Base-by-base conservation (phyloP, 2,797 vertebrate genomes). In the Valencia hispanica region DNA sequence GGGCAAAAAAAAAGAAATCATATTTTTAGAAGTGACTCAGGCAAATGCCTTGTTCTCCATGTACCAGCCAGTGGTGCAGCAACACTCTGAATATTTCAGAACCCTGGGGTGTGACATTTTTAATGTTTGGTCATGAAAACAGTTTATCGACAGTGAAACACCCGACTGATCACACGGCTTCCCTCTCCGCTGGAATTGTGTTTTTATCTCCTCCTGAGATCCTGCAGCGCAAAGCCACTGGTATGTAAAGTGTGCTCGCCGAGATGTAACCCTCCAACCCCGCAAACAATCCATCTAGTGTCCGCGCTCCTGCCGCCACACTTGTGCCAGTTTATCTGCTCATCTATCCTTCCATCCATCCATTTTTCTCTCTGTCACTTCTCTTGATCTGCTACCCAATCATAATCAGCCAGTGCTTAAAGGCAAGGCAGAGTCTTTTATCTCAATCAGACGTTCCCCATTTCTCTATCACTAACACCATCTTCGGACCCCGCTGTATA, bases 1-100 rank as follows among this genome's bases (percentile, higher is more conserved):
- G 88, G 88, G 79, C 75, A 51, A 80, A 90, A 41, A 55, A 72
- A 88, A 91, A 92, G 41, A 55, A 89, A 91, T 93, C 88, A 85
- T 79, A 87, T 89, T 87, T 88, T 36, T 50, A 85, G 72, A 71
- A 79, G 81, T 80, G 88, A 90, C 77, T 90, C 83, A 73, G 83
- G 82, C 73, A 87, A 84, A 82, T 88, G 79, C 73, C 78, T 59
- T 2, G 81, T 90, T 74, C 80, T 84, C 4, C 0, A 69, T 68
- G 83, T 36, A 48, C 61, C 72, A 57, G 36, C 36, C 78, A 0
- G 0, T 11, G 71, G 22, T 70, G 82, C 80, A 41, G 73, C 10
- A 3, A 71, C 68, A 57, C 59, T 81, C 70, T 68, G 70, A 55
- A 76, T 80, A 72, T 80, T 61, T 74, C 63, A 10, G 63, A 81